phyloP scores from a whole-genome alignment of 2,113 vertebrate species.

The Prinia subflava region DNA sequence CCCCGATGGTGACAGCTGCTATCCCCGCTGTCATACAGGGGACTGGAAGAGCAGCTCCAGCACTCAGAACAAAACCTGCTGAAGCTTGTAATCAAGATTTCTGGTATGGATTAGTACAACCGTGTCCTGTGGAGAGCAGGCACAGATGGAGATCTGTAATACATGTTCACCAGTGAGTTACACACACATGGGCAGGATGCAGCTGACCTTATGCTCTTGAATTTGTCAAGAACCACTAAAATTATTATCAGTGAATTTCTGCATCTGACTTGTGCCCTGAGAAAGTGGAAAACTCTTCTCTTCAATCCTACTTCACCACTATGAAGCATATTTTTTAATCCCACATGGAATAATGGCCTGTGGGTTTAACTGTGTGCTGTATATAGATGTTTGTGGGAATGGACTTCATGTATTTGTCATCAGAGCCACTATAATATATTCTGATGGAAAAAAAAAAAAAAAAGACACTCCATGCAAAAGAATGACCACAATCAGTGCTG shows the following conservation, averaged over 20 bases:
- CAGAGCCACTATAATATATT: background rate
- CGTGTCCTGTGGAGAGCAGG: background rate
- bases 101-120: background rate
- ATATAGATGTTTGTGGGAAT: background rate
- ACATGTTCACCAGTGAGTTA: background rate
- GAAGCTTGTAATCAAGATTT: conserved; percentile 20
- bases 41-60: background rate
- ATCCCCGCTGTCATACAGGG: background rate
- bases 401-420: background rate
- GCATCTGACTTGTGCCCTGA: background rate
- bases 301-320: background rate
- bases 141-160: conserved; percentile 25
- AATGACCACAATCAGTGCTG: background rate
- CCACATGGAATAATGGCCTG: background rate
- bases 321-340: background rate
- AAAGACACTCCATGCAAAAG: background rate
- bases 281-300: background rate
- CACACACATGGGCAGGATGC: background rate
- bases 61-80: background rate
- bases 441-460: background rate
- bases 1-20: background rate
- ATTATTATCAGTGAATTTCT: background rate
- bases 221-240: background rate
- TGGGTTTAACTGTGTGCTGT: background rate
- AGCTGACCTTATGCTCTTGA: background rate